phyloP scores from a whole-genome alignment of 1,140 invertebrate genomes.

The Heliconius melpomene region DNA sequence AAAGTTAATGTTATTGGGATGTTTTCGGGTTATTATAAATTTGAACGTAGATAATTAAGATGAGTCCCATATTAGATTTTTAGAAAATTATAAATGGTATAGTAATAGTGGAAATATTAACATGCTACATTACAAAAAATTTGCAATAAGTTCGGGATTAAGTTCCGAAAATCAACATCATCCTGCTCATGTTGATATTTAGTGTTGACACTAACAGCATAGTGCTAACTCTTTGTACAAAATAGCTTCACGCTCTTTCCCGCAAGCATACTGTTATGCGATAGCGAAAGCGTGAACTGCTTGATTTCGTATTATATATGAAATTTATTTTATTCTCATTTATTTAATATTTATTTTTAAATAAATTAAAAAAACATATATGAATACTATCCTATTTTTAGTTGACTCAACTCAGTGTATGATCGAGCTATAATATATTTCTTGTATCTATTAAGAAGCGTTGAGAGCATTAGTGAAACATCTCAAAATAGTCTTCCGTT shows the following conservation, averaged over 20 bases:
- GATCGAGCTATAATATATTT: neutral
- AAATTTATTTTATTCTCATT: no score
- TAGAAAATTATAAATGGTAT: neutral
- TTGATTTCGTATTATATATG: no score
- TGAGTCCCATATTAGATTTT: neutral
- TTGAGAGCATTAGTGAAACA: conserved; percentile 66
- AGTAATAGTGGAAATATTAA: neutral
- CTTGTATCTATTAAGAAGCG: conserved; percentile 61
- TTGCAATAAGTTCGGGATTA: no score
- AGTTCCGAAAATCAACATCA: no score
- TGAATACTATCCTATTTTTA: neutral
- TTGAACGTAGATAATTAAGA: neutral
- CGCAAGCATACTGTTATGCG: neutral
- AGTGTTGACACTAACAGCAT: no score
- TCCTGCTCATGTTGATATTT: no score
- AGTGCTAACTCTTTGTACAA: no score
- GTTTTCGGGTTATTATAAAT: neutral
- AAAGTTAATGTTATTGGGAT: neutral
- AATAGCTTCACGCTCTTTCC: neutral
- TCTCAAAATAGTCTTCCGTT: conserved; percentile 71
- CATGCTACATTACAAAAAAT: no score
- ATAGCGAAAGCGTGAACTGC: neutral
- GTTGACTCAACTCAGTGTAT: neutral
- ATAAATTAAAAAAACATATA: neutral
- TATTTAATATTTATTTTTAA: neutral